Percentiles rank a stretch among this genome's conserved stretches.
Evolutionary conservation across 2,888 invertebrate genomes (phyloP).

Genomic region (Anticlea derivata): DNA sequence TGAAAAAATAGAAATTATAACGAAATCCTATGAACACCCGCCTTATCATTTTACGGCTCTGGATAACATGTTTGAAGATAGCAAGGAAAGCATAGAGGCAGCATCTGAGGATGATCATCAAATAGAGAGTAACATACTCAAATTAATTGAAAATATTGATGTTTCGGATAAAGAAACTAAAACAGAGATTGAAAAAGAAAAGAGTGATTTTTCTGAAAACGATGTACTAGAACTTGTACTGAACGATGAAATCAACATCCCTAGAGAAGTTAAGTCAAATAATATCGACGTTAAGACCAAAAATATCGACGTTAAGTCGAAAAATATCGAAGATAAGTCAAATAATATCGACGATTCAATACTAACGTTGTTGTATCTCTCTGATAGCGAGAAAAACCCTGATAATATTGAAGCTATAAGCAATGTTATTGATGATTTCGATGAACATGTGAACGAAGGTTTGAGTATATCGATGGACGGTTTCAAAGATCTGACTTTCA

Average conservation of each 20-base stretch:
- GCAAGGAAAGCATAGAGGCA: not conserved
- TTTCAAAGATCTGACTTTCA: conserved; percentile 37
- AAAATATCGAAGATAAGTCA: not conserved
- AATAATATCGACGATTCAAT: conserved; percentile 36
- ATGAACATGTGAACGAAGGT: conserved; percentile 22
- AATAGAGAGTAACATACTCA: conserved; percentile 40
- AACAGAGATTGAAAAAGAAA: not conserved
- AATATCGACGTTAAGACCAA: conserved; percentile 30
- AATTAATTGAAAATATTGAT: conserved; percentile 49
- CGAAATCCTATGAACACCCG: not conserved
- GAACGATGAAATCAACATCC: not conserved
- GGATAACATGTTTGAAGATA: conserved; percentile 4
- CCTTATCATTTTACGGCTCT: conserved; percentile 18
- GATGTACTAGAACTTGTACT: not conserved
- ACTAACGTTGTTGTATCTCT: conserved; percentile 47
- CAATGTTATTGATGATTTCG: conserved; percentile 25
- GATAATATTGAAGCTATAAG: conserved; percentile 22
- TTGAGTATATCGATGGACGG: conserved; percentile 31
- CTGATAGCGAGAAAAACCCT: conserved; percentile 42
- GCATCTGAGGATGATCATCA: conserved; percentile 5
- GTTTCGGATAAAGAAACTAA: conserved; percentile 15
- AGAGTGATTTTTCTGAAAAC: not conserved
- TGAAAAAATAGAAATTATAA: not conserved
- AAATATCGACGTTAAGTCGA: too few relatives aligned
- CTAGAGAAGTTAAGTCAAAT: not conserved